Base-by-base conservation (phyloP, 2,888 invertebrate genomes). In the Tachina grossa region DNA sequence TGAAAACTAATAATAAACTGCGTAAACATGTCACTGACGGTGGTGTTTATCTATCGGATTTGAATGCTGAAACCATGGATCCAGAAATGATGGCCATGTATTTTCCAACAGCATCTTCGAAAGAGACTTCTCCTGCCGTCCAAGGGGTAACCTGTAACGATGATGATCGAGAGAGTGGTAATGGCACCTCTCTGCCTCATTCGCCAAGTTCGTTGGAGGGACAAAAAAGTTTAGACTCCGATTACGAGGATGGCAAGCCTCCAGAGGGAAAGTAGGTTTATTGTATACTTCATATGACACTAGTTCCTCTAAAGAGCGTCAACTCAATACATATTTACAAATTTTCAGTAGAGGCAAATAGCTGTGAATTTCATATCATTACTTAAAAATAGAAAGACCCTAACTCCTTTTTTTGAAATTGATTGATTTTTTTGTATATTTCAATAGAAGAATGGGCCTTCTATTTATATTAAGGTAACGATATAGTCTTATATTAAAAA, bases 151-250 rank as follows among this genome's bases (percentile, higher is more conserved):
- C 82, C 39, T 78, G 61, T 9, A 88, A 96, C 85, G 98, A 98
- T 88, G 97, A 97, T 92, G 99, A 99, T 94, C 96, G 96, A 88
- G 98, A 99, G 93, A 98, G 98, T 85, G 99, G 99, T 87, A 98
- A 98, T 92, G 99, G 99, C 57, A 97, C 98, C 53, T 98, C 98
- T 72, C 93, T 99, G 89, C 97, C 98, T 10, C 98, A 98, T 92
- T 98, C 98, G 68, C 97, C 97, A 19, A 96, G 97, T 89, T 97
- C 97, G 86, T 95, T 97, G 82, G 97, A 97, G 89, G 97, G 97
- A 31, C 94, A 94, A 14, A 95, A 96, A 89, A 95, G 95, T n/a
- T 92, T 97, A 22, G 97, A 97, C 92, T 97, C 96, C 9, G 97
- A 97, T 91, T 97, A 96, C 90, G 97, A 97, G 86, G 97, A 97